Percentiles rank a stretch among this genome's conserved stretches.
Evolutionary conservation across 2,797 vertebrate genomes (phyloP).

Genomic region (Cynopterus sphinx): DNA sequence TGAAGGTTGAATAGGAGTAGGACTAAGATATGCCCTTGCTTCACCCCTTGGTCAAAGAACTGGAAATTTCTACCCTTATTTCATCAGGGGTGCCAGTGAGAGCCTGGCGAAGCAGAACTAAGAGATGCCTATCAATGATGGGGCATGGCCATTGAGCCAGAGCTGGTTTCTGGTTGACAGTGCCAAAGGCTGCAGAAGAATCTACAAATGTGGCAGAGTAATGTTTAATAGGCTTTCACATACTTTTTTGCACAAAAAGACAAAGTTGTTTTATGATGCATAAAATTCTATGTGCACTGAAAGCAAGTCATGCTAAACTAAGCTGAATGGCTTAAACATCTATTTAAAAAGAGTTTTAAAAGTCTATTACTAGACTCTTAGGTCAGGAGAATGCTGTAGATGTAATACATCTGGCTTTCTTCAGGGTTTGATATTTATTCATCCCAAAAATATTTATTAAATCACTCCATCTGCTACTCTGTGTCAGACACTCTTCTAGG

Average conservation of each 20-base stretch:
- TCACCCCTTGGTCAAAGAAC: conserved; percentile 17
- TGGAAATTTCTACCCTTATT: conserved; percentile 51
- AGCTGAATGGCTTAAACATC: conserved; percentile 16
- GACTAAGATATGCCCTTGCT: conserved; percentile 17
- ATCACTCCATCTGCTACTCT: background rate
- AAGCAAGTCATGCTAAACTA: conserved; percentile 42
- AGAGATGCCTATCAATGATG: background rate
- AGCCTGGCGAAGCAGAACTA: background rate
- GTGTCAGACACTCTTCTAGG: background rate
- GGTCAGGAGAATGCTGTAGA: background rate
- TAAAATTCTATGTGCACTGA: conserved; percentile 26
- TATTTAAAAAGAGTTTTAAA: conserved; percentile 41
- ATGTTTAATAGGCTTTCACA: conserved; percentile 22
- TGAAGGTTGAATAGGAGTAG: conserved; percentile 31
- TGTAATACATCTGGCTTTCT: background rate
- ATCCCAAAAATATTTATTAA: conserved; percentile 21
- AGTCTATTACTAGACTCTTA: background rate
- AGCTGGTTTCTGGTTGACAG: conserved; percentile 13
- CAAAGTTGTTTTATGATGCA: conserved; percentile 25
- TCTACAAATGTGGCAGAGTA: background rate
- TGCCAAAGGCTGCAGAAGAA: conserved; percentile 21
- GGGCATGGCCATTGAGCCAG: background rate
- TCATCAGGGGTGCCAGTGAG: background rate
- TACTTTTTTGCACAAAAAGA: background rate
- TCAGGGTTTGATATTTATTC: background rate